phyloP scores from a whole-genome alignment of 2,888 invertebrate species.

The Harmothoe impar region DNA sequence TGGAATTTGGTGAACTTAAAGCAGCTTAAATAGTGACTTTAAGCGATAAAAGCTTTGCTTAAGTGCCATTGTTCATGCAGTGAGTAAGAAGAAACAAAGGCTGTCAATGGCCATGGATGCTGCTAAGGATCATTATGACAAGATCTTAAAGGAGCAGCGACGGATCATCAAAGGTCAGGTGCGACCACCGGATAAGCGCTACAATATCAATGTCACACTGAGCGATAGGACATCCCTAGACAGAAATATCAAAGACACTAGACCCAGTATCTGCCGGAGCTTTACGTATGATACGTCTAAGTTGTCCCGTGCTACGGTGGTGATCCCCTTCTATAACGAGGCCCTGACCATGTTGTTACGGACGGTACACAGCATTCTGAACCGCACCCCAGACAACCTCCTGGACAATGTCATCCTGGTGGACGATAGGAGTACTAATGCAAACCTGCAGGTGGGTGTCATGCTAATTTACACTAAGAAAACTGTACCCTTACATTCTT shows the following conservation, averaged over 20 bases:
- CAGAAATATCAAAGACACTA: conserved; percentile 69
- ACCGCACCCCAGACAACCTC: conserved; percentile 65
- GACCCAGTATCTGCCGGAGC: conserved; percentile 68
- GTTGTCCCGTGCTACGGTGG: conserved; percentile 62
- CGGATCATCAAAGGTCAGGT: conserved; percentile 32
- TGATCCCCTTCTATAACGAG: conserved; percentile 72
- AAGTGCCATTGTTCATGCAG: too few relatives aligned
- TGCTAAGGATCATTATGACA: neutral
- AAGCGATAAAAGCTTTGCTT: too few relatives aligned
- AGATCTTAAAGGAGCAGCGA: conserved; percentile 15
- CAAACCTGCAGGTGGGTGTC: conserved; percentile 62
- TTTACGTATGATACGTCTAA: conserved; percentile 43
- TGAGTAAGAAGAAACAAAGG: conserved; percentile 6
- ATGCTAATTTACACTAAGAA: too few relatives aligned
- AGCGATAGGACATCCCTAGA: conserved; percentile 71
- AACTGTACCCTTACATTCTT: too few relatives aligned
- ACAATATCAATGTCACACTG: conserved; percentile 71
- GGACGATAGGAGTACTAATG: conserved; percentile 70
- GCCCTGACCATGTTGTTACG: conserved; percentile 71
- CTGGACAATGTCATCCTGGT: conserved; percentile 67
- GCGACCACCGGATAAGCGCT: conserved; percentile 65
- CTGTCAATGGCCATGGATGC: conserved; percentile 45
- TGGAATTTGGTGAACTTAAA: too few relatives aligned
- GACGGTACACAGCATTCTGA: conserved; percentile 67
- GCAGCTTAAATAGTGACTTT: too few relatives aligned